Conservation (phyloP, 2,888 invertebrate species). For the Nipponacmea schrenckii region DNA sequence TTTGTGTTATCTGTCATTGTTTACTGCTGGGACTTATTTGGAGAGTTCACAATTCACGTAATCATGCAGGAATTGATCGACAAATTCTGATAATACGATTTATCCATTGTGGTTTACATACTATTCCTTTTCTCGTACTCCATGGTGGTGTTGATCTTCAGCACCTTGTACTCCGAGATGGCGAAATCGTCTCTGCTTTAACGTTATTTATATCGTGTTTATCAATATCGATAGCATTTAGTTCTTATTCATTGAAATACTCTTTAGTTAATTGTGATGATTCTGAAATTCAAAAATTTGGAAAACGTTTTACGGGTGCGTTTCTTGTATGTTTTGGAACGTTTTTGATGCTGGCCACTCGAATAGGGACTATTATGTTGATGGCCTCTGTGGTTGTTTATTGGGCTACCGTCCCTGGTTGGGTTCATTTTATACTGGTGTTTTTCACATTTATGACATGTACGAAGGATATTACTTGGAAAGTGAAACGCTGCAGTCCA, state of each 20-base stretch:
- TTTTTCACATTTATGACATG: slow-evolving; percentile 12
- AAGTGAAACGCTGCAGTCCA: not conserved
- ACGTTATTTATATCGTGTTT: slow-evolving; percentile 24
- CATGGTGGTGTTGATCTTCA: slow-evolving; percentile 5
- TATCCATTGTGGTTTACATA: slow-evolving; percentile 45
- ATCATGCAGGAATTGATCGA: slow-evolving; percentile 42
- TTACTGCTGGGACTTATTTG: slow-evolving; percentile 49
- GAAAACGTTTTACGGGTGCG: slow-evolving; percentile 5
- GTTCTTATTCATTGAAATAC: slow-evolving; percentile 23
- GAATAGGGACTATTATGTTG: slow-evolving; percentile 22
- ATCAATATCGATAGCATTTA: slow-evolving; percentile 26
- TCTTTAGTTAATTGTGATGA: not conserved
- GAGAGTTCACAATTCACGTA: slow-evolving; percentile 41
- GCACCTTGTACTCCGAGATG: not conserved
- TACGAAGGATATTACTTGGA: not conserved
- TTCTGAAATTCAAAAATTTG: not conserved
- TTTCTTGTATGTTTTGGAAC: slow-evolving; percentile 24
- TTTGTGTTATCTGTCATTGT: slow-evolving; percentile 45
- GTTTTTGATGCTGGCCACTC: slow-evolving; percentile 13
- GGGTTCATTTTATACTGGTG: slow-evolving; percentile 22
- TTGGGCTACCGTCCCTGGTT: slow-evolving; percentile 21
- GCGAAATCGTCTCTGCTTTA: slow-evolving; percentile 15
- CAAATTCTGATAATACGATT: slow-evolving; percentile 44
- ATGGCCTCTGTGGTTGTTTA: slow-evolving; percentile 20
- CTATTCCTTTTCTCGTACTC: slow-evolving; percentile 37